Percentiles rank a stretch among this genome's conserved stretches.
Conservation (phyloP, 2,113 vertebrate genomes). For the Silurus meridionalis region DNA sequence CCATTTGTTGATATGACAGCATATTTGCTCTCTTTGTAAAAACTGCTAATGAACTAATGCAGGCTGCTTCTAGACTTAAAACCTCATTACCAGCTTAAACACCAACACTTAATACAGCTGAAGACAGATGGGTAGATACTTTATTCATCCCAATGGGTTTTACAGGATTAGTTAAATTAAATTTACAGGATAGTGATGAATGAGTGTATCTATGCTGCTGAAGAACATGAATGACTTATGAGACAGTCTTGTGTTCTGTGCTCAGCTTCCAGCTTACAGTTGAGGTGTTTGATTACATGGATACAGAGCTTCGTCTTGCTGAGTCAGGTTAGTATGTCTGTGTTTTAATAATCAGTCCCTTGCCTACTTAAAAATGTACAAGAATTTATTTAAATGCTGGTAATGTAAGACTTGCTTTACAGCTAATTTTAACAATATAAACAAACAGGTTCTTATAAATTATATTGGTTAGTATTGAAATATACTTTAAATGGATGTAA, state of each 20-base stretch:
- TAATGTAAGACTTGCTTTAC: not conserved
- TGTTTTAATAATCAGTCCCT: not conserved
- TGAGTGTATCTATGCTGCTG: not conserved
- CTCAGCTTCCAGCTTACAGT: slow-evolving; percentile 95
- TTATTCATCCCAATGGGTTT: too few species aligned
- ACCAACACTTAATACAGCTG: not conserved
- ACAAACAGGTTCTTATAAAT: not conserved
- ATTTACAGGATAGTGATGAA: too few species aligned
- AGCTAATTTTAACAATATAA: not conserved
- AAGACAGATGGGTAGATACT: too few species aligned
- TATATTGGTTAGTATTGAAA: not conserved
- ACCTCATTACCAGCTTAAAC: not conserved
- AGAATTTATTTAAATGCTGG: not conserved
- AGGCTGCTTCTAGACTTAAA: too few species aligned
- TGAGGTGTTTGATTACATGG: slow-evolving; percentile 98
- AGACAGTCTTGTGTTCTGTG: slow-evolving; percentile 40
- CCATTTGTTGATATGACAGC: not conserved
- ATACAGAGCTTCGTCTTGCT: slow-evolving; percentile 87
- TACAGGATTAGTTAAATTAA: too few species aligned
- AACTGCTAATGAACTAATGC: not conserved
- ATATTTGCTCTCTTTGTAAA: not conserved
- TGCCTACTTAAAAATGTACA: not conserved
- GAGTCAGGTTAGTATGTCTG: slow-evolving; percentile 82
- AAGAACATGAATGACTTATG: not conserved
- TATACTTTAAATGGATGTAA: not conserved